Conservation (phyloP, 2,113 vertebrate species). For the Cariama cristata region DNA sequence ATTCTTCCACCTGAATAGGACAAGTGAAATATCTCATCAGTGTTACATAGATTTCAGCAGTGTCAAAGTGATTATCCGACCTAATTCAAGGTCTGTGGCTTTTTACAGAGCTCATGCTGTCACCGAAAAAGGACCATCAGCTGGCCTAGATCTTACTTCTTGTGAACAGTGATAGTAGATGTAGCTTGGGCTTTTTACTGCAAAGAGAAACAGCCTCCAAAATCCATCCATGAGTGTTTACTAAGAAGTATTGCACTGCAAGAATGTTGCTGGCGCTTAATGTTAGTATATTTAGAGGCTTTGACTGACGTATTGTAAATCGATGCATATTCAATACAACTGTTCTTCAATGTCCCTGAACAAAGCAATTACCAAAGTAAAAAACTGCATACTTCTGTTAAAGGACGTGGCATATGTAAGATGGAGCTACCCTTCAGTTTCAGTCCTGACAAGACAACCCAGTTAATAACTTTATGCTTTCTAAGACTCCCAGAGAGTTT, state of each 20-base stretch:
- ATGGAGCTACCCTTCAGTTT: background rate
- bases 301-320: background rate
- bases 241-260: background rate
- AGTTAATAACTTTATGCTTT: background rate
- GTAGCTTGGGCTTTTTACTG: background rate
- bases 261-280: background rate
- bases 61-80: background rate
- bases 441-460: background rate
- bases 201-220: background rate
- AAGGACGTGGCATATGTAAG: accelerated
- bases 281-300: background rate
- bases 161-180: background rate
- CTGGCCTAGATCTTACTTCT: background rate
- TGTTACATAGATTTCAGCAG: background rate
- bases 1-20: background rate
- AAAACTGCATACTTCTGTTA: background rate
- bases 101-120: background rate
- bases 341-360: accelerated
- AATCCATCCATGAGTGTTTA: background rate
- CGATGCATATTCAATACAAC: background rate
- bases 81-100: background rate
- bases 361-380: background rate
- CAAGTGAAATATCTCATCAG: background rate
- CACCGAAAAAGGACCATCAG: background rate
- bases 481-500: background rate